These are phyloP conservation scores for Cotesia congregata DNA, from an alignment of 2,888 invertebrate genomes.

Conservation along the genomic window DNA sequence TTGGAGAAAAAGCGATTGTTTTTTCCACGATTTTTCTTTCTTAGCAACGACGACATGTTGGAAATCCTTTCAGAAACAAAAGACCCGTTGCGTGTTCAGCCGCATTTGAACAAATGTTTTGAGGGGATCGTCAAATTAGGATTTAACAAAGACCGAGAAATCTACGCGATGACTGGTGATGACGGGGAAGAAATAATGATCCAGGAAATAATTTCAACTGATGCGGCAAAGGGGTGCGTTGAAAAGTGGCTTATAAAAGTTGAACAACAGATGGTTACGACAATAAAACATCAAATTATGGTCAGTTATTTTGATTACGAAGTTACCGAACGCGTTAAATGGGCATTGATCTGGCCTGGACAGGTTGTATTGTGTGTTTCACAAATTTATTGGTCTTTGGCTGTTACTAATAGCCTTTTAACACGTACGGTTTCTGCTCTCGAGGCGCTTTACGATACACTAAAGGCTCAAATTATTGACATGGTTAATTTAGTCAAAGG, in stretches of 20 bases:
- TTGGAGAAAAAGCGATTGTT: constrained; percentile 87
- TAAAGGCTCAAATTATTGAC: constrained; percentile 78
- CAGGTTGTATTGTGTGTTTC: constrained; percentile 86
- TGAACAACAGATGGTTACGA: constrained; percentile 84
- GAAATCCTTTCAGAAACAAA: constrained; percentile 92
- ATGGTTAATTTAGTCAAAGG: constrained; percentile 80
- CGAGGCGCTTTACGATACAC: constrained; percentile 72
- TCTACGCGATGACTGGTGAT: constrained; percentile 83
- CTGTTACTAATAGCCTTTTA: constrained; percentile 80
- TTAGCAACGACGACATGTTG: constrained; percentile 92
- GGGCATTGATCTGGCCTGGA: constrained; percentile 86
- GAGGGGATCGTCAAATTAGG: constrained; percentile 85
- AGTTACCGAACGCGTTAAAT: constrained; percentile 74
- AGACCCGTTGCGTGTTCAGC: constrained; percentile 86
- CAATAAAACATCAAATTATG: constrained; percentile 79
- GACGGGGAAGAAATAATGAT: constrained; percentile 81
- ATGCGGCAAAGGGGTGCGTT: constrained; percentile 84
- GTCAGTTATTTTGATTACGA: constrained; percentile 79
- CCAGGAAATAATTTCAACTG: constrained; percentile 76
- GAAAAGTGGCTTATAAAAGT: constrained; percentile 89
- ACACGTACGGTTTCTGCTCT: constrained; percentile 74
- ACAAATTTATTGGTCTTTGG: constrained; percentile 87
- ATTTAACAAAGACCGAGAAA: constrained; percentile 81
- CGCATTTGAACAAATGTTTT: constrained; percentile 89
- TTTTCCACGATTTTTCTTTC: constrained; percentile 90